phyloP scores from a whole-genome alignment of 1,140 invertebrate genomes.

The Monochamus saltuarius region DNA sequence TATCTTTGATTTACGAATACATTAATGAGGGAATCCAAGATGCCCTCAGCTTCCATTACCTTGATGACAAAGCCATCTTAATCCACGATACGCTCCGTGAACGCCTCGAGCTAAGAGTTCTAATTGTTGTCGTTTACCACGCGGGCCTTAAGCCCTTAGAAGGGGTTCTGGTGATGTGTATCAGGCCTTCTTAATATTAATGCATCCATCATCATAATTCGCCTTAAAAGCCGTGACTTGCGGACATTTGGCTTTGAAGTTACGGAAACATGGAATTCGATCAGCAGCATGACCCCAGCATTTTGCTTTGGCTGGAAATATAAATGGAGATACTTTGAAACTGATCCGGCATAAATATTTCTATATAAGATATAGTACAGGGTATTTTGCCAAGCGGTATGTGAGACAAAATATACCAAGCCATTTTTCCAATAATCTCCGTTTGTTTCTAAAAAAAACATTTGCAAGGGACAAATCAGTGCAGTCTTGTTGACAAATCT shows the following conservation, averaged over 20 bases:
- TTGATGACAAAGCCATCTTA: conserved; percentile 47
- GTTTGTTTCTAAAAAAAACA: too few species aligned
- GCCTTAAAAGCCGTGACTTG: conserved; percentile 2
- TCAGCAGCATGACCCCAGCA: too few species aligned
- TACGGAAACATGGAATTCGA: too few species aligned
- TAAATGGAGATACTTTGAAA: too few species aligned
- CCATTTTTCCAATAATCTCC: too few species aligned
- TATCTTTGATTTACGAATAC: conserved; percentile 45
- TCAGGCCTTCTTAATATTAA: conserved; percentile 33
- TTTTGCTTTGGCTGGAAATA: too few species aligned
- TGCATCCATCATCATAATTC: conserved; percentile 17
- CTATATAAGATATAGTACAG: too few species aligned
- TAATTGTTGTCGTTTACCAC: conserved; percentile 43
- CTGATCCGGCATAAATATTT: too few species aligned
- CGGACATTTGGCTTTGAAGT: conserved; percentile 8
- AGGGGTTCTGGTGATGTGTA: not conserved
- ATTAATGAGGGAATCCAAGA: conserved; percentile 45
- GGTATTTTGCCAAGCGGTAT: too few species aligned
- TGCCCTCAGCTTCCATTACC: conserved; percentile 44
- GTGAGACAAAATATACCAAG: too few species aligned
- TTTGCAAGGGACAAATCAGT: too few species aligned
- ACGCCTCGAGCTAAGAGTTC: conserved; percentile 29
- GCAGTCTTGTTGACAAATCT: too few species aligned
- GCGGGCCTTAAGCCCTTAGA: not conserved
- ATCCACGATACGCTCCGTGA: conserved; percentile 35